Percentiles rank a stretch among this genome's conserved stretches.
These are phyloP conservation scores for Drosophila maculinotata DNA, from an alignment of 2,888 invertebrate species.

Conservation along the genomic window DNA sequence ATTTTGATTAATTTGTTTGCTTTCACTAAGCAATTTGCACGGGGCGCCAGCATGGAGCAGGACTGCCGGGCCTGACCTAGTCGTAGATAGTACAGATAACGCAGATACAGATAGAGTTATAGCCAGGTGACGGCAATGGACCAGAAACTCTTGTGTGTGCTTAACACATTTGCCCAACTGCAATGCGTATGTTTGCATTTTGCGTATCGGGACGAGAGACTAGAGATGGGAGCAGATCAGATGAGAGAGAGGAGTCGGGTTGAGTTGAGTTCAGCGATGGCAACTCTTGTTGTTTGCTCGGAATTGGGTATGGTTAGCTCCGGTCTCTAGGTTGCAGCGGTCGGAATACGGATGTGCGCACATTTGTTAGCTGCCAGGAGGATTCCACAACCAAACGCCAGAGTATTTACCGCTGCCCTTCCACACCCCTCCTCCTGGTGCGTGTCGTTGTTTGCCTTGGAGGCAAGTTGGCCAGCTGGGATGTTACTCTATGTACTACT, in stretches of 20 bases:
- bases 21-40: conserved; percentile 69
- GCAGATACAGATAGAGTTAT: conserved; percentile 51
- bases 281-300: conserved; percentile 33
- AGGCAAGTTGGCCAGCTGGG: conserved; percentile 43
- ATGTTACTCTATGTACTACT: conserved; percentile 8
- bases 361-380: conserved; percentile 75
- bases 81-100: conserved; percentile 38
- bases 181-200: conserved; percentile 76
- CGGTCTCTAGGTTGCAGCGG: conserved; percentile 34
- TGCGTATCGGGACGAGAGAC: conserved; percentile 43
- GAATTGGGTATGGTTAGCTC: conserved; percentile 6
- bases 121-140: conserved; percentile 67
- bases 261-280: conserved; percentile 13
- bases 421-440: conserved; percentile 10
- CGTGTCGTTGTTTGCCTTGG: conserved; percentile 44
- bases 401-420: conserved; percentile 62
- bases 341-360: conserved; percentile 68
- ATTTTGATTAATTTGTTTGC: conserved; percentile 79
- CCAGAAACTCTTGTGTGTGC: conserved; percentile 62
- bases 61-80: background rate
- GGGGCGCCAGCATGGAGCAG: conserved; percentile 20
- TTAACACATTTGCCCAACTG: conserved; percentile 72
- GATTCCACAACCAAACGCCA: conserved; percentile 68
- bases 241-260: background rate
- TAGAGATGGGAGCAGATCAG: too few species aligned